These are phyloP conservation scores for Bufo gargarizans DNA, from an alignment of 2,113 vertebrate genomes.

Conservation along the genomic window DNA sequence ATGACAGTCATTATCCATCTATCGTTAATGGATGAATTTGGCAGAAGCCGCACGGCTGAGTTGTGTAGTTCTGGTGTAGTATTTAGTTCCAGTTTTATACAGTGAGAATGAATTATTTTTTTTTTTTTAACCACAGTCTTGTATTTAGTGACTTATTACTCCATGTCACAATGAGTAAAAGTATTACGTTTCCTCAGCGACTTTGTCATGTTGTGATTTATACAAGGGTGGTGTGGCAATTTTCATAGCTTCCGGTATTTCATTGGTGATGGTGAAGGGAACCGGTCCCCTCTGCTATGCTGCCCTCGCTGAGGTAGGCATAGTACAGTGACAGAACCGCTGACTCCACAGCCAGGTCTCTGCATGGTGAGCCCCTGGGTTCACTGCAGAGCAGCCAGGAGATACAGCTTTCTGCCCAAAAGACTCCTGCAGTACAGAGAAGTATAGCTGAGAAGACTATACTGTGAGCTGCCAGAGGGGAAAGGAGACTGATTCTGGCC, in stretches of 20 bases:
- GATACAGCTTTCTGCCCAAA: too few relatives aligned
- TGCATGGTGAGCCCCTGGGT: too few relatives aligned
- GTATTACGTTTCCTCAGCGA: not conserved
- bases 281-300: too few relatives aligned
- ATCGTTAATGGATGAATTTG: not conserved
- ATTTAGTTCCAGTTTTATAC: conserved; percentile 49
- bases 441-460: too few relatives aligned
- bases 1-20: not conserved
- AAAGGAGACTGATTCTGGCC: too few relatives aligned
- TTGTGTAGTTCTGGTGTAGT: conserved; percentile 14
- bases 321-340: too few relatives aligned
- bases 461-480: too few relatives aligned
- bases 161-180: conserved; percentile 26
- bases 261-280: too few relatives aligned
- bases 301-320: too few relatives aligned
- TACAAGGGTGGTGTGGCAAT: not conserved
- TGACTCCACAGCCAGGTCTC: too few relatives aligned
- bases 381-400: not conserved
- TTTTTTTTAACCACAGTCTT: conserved; percentile 18
- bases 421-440: too few relatives aligned
- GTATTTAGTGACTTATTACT: conserved; percentile 28
- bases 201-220: not conserved
- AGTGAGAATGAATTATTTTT: not conserved
- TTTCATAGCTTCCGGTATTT: too few relatives aligned
- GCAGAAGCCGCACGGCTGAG: not conserved